A percentile compares a stretch with the other conserved stretches of the same genome.
Evolutionary conservation across 2,888 invertebrate species (phyloP).

Genomic region (Teleogryllus oceanicus): DNA sequence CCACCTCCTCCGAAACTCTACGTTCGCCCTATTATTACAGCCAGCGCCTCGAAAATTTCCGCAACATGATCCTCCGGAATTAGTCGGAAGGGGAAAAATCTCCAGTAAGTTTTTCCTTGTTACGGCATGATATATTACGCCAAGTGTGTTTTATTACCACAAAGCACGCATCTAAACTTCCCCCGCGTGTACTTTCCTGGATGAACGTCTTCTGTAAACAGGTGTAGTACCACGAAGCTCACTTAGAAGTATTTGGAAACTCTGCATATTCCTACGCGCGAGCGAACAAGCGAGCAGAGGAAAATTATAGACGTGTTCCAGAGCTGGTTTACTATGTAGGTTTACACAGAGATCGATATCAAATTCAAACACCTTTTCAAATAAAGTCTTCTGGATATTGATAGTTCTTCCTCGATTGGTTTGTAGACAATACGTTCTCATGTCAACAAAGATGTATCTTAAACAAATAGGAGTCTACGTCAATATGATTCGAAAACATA

Average conservation of each 20-base stretch:
- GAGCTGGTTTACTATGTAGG: no score
- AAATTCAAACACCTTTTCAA: no score
- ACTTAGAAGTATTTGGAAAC: background rate
- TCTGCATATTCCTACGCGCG: background rate
- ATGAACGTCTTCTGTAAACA: conserved; percentile 7
- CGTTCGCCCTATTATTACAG: background rate
- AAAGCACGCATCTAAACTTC: background rate
- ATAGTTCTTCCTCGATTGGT: no score
- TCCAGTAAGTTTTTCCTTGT: background rate
- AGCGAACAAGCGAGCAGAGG: background rate
- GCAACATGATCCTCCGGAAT: background rate
- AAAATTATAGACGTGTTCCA: no score
- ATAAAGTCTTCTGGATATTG: no score
- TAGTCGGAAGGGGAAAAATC: background rate
- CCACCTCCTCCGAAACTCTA: background rate
- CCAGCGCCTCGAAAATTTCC: background rate
- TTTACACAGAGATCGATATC: no score
- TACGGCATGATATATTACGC: conserved; percentile 8
- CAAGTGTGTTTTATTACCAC: conserved; percentile 18
- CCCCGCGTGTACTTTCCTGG: background rate
- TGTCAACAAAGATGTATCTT: no score
- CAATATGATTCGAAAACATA: no score
- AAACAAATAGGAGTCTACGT: no score
- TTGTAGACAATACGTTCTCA: no score
- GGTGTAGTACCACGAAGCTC: background rate